Evolutionary conservation across 2,888 invertebrate genomes (phyloP).

Genomic region (Sphaeridia pumilis): DNA sequence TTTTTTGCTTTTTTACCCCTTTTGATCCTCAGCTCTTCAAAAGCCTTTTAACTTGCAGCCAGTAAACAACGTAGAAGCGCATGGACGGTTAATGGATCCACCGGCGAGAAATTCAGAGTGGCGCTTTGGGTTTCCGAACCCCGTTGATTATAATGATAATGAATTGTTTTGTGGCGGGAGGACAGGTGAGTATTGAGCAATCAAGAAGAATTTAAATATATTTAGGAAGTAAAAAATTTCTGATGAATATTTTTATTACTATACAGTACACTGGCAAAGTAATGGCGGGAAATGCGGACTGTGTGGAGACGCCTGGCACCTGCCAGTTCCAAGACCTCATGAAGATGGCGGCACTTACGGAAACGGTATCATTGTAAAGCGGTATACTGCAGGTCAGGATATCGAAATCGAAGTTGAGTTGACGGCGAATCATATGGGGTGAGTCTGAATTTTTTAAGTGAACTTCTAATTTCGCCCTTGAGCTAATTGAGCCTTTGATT

Average conservation of each 20-base stretch:
- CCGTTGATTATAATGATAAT: constrained; percentile 88
- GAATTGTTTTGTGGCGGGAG: constrained; percentile 87
- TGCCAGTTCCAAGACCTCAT: constrained; percentile 62
- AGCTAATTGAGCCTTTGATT: not conserved
- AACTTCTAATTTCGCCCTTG: not conserved
- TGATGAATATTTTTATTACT: not conserved
- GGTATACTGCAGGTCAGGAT: constrained; percentile 72
- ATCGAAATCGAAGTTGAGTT: constrained; percentile 75
- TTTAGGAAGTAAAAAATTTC: not conserved
- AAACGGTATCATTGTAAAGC: constrained; percentile 68
- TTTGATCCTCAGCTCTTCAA: no score
- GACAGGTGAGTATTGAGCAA: constrained; percentile 48
- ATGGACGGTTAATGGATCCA: constrained; percentile 83
- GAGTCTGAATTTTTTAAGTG: constrained; percentile 36
- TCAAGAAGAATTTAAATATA: constrained; percentile 27
- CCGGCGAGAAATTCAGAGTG: constrained; percentile 90
- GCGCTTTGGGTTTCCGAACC: constrained; percentile 87
- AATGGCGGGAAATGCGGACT: constrained; percentile 66
- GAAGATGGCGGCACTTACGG: constrained; percentile 79
- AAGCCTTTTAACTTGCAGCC: no score
- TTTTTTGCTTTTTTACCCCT: no score
- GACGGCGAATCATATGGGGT: constrained; percentile 79
- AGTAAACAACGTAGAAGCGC: constrained; percentile 43
- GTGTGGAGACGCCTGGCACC: constrained; percentile 74
- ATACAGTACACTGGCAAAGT: constrained; percentile 3